Conservation (phyloP, 2,113 vertebrate genomes). For the Acrocephalus kingi region DNA sequence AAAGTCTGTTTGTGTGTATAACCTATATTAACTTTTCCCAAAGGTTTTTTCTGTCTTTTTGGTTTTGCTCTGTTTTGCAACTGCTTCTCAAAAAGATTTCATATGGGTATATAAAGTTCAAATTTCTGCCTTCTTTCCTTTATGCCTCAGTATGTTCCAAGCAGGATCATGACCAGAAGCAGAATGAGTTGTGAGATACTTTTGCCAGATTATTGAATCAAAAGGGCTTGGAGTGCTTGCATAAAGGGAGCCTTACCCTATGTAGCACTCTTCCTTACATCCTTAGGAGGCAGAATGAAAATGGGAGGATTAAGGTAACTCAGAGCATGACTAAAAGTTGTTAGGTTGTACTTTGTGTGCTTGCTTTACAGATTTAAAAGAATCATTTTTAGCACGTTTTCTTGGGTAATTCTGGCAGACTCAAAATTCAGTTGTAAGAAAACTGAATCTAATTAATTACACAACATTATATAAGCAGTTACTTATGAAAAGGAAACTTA, state of each 20-base stretch:
- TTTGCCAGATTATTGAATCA: neutral
- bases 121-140: neutral
- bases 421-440: neutral
- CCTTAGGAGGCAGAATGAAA: neutral
- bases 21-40: neutral
- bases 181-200: neutral
- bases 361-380: neutral
- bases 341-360: neutral
- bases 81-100: neutral
- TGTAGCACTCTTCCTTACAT: neutral
- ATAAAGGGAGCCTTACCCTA: neutral
- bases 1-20: neutral
- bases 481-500: neutral
- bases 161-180: neutral
- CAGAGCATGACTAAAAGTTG: neutral
- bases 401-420: neutral
- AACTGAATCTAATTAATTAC: neutral
- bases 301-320: neutral
- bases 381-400: neutral
- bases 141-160: neutral
- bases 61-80: neutral
- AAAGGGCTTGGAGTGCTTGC: neutral
- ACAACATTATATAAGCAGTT: neutral
- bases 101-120: neutral
- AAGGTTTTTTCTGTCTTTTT: neutral